Evolutionary conservation across 2,113 vertebrate genomes (phyloP).

Genomic region (Synchiropus splendidus): DNA sequence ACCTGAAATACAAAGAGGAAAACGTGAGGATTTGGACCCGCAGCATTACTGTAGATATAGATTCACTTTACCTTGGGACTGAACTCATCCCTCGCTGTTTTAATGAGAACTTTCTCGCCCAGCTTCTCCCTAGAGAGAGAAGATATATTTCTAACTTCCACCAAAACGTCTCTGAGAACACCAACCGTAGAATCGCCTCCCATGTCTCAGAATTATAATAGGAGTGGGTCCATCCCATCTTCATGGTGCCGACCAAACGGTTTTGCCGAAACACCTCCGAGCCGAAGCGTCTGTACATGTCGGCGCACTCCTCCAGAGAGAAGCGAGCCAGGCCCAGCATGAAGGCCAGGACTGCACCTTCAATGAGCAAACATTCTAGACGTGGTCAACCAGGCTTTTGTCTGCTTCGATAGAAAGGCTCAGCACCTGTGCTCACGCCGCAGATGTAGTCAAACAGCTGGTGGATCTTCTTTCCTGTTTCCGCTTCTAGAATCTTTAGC

Average conservation of each 20-base stretch:
- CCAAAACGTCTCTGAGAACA: background rate
- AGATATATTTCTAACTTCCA: constrained; percentile 5
- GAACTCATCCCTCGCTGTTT: constrained; percentile 53
- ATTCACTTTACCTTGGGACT: constrained; percentile 56
- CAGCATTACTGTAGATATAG: background rate
- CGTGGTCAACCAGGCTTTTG: background rate
- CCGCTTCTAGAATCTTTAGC: constrained; percentile 59
- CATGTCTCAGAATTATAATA: constrained; percentile 67
- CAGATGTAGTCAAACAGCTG: constrained; percentile 70
- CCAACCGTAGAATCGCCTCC: constrained; percentile 60
- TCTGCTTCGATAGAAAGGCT: no score
- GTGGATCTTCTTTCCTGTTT: constrained; percentile 59
- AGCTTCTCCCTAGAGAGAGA: constrained; percentile 55
- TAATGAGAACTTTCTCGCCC: constrained; percentile 51
- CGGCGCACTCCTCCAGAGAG: constrained; percentile 61
- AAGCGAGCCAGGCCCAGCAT: constrained; percentile 60
- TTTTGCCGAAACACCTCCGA: constrained; percentile 67
- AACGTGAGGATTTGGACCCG: no score
- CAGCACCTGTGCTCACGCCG: constrained; percentile 70
- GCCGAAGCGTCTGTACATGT: constrained; percentile 65
- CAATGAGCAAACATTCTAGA: background rate
- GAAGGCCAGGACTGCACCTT: constrained; percentile 65
- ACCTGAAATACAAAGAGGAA: constrained; percentile 38
- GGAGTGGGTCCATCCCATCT: constrained; percentile 69
- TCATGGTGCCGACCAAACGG: constrained; percentile 59